Percentiles rank a stretch among this genome's conserved stretches.
phyloP scores from a whole-genome alignment of 2,797 vertebrate species.

The Heteromormyrus szaboi region DNA sequence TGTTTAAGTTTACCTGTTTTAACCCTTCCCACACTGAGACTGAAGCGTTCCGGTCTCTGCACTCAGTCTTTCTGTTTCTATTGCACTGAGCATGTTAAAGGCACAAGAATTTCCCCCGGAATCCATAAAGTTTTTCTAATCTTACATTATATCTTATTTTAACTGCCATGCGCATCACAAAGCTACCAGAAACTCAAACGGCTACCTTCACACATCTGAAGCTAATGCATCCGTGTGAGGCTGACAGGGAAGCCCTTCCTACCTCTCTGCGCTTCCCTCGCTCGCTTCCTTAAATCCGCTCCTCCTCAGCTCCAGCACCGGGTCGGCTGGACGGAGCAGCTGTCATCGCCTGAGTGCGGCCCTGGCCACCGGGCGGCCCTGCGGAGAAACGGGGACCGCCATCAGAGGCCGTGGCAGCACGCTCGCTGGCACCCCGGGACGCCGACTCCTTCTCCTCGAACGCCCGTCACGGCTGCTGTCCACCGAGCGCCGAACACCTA shows the following conservation, averaged over 20 bases:
- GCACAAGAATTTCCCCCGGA: neutral
- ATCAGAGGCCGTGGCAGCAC: neutral
- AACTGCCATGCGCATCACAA: neutral
- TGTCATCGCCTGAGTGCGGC: constrained; percentile 45
- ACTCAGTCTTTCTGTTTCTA: neutral
- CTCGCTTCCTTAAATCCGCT: constrained; percentile 29
- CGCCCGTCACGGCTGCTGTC: neutral
- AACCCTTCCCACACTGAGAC: neutral
- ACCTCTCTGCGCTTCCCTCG: neutral
- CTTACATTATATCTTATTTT: neutral
- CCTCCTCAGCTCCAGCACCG: constrained; percentile 36
- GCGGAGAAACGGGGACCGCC: neutral
- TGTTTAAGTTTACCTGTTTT: neutral
- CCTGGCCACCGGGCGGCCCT: neutral
- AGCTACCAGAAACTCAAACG: neutral
- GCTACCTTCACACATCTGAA: neutral
- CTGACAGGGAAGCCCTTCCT: neutral
- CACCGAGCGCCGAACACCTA: neutral
- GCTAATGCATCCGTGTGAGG: neutral
- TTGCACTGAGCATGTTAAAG: neutral
- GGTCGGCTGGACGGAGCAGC: constrained; percentile 33
- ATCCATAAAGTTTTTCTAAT: neutral
- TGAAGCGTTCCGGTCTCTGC: neutral
- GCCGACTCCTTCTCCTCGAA: constrained; percentile 20
- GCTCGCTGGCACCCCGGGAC: neutral